Evolutionary conservation across 2,888 invertebrate species (phyloP).

Genomic region (Pheosia tremula): DNA sequence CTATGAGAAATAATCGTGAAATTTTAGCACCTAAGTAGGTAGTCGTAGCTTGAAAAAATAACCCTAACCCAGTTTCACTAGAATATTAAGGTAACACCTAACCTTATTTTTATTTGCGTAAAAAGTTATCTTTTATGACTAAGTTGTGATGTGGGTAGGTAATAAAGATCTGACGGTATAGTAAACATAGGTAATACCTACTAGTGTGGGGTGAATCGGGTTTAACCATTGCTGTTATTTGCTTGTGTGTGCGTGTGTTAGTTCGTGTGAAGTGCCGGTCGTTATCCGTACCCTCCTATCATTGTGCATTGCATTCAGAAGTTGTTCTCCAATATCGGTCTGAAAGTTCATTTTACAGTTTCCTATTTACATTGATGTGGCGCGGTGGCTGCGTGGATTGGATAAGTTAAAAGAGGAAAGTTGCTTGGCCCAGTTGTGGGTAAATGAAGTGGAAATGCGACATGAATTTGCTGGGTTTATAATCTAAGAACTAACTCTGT

Average conservation of each 20-base stretch:
- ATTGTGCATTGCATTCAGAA: constrained; percentile 29
- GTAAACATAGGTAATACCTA: background rate
- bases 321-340: constrained; percentile 18
- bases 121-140: background rate
- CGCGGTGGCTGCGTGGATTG: background rate
- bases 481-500: background rate
- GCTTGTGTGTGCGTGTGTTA: constrained; percentile 17
- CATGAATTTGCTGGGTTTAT: too few species aligned
- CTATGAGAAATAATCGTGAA: background rate
- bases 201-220: background rate
- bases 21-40: background rate
- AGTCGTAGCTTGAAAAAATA: background rate
- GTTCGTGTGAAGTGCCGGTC: constrained; percentile 15
- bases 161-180: background rate
- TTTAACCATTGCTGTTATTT: constrained; percentile 16
- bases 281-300: constrained; percentile 18
- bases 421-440: background rate
- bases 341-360: constrained; percentile 10
- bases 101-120: constrained; percentile 1
- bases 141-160: background rate
- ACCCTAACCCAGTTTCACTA: constrained; percentile 1
- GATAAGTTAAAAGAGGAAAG: constrained; percentile 3
- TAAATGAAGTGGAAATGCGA: too few species aligned
- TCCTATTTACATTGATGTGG: constrained; percentile 1
- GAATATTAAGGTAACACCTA: background rate